These are phyloP conservation scores for Galerucella nymphaeae DNA, from an alignment of 2,888 invertebrate genomes.

Conservation along the genomic window DNA sequence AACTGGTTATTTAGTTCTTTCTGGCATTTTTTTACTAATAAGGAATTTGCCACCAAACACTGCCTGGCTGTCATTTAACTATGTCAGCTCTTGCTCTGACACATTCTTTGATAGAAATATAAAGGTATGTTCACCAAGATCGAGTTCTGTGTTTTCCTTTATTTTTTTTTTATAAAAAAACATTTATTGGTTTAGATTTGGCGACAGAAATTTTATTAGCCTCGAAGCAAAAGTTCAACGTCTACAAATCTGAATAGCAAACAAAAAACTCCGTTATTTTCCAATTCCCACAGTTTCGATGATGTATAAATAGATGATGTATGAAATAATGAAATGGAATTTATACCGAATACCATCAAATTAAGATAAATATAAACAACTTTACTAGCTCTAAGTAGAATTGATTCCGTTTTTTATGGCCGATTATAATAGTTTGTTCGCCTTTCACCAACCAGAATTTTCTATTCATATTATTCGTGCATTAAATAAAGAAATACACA, in stretches of 20 bases:
- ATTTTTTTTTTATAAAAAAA: no score
- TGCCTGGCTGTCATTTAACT: no score
- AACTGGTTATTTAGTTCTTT: no score
- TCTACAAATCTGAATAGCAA: slow-evolving; percentile 1
- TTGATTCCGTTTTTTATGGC: slow-evolving; percentile 31
- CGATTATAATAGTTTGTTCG: slow-evolving; percentile 16
- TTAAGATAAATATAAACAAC: slow-evolving; percentile 19
- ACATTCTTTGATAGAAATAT: no score
- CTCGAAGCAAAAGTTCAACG: not conserved
- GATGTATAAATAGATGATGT: not conserved
- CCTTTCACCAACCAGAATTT: slow-evolving; percentile 25
- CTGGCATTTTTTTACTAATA: no score
- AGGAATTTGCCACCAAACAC: no score
- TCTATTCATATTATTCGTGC: not conserved
- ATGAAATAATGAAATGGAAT: slow-evolving; percentile 20
- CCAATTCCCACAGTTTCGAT: slow-evolving; percentile 32
- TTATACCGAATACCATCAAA: slow-evolving; percentile 28
- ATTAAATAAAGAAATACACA: no score
- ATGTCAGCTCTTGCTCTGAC: no score
- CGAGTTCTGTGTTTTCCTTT: no score
- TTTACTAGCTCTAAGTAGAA: slow-evolving; percentile 26
- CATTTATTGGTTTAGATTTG: no score
- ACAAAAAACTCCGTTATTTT: slow-evolving; percentile 25
- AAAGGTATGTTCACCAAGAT: no score
- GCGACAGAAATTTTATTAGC: no score